Evolutionary conservation across 2,888 invertebrate genomes (phyloP), one percentile per base, ranked within the genome.

Genomic region (Drosophila helvetica): DNA sequence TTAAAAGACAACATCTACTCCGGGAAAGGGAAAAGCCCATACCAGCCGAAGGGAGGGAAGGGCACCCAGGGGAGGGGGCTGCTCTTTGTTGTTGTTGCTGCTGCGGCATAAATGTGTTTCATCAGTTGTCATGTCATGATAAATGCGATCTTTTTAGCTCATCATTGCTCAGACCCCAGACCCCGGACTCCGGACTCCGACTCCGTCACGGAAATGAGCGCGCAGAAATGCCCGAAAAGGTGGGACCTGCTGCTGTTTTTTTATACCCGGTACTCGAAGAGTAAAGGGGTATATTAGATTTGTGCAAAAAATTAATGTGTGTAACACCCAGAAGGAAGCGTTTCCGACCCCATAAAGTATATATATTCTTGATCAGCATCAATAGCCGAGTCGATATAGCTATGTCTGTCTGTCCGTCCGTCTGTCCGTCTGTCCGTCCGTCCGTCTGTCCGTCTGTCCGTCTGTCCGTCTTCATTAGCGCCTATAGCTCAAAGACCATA

Each of bases 81-180:
- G 45, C 12, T 3, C 7, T 33, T 12, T 12, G 53, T 43, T 38
- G 19, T 6, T 55, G 75, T 55, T 72, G 61, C 67, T 63, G 59
- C 63, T 78, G 64, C 80, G 75, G 76, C 75, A 75, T 78, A 72
- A 68, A 75, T 38, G 5, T 83, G 78, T 84, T 82, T 84, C 77
- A 84, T 84, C 81, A 80, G 80, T 63, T 75, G 86, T 78, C 87
- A 77, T 76, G 70, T 53, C 77, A 80, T 86, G 81, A 81, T 77
- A 82, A 86, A 86, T 84, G 74, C 57, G 84, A 78, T 84, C 85
- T 78, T 73, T 77, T 82, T 77, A 82, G 74, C 81, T 62, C 77
- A 69, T 73, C 66, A 81, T 62, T 61, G 60, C 60, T 64, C 68
- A 51, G 50, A 48, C 30, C 43, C 45, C 18, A 18, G 22, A 30